These are phyloP conservation scores for Halcyon badia DNA, from an alignment of 2,797 vertebrate genomes.

Conservation along the genomic window DNA sequence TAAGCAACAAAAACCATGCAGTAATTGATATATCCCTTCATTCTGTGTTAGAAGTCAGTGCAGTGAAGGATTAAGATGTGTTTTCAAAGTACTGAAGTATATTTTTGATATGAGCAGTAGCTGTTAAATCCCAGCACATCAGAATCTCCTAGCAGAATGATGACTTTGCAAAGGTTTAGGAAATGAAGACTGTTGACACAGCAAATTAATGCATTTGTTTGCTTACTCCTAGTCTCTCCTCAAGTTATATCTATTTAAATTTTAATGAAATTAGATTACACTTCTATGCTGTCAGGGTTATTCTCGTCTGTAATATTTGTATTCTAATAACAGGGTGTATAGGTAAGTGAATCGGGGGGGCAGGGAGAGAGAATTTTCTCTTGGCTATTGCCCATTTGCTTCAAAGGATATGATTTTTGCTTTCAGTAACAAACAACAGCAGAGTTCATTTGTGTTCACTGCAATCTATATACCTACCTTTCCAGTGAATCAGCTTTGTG, in stretches of 20 bases:
- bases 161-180: conserved; percentile 7
- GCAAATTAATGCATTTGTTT: conserved; percentile 33
- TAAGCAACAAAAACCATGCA: neutral
- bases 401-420: neutral
- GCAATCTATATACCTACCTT: neutral
- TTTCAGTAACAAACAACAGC: neutral
- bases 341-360: neutral
- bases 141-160: neutral
- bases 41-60: neutral
- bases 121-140: neutral
- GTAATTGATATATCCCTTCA: neutral
- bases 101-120: neutral
- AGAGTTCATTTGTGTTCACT: neutral
- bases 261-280: conserved; percentile 6
- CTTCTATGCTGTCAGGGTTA: neutral
- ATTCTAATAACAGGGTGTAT: neutral
- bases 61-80: conserved; percentile 19
- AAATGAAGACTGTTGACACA: conserved; percentile 21
- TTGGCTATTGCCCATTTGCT: neutral
- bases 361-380: neutral
- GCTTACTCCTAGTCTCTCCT: neutral
- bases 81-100: neutral
- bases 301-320: neutral
- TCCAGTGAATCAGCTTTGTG: neutral
- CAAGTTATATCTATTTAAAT: neutral